Base-by-base conservation (phyloP, 2,888 invertebrate species). In the Oscheius onirici region DNA sequence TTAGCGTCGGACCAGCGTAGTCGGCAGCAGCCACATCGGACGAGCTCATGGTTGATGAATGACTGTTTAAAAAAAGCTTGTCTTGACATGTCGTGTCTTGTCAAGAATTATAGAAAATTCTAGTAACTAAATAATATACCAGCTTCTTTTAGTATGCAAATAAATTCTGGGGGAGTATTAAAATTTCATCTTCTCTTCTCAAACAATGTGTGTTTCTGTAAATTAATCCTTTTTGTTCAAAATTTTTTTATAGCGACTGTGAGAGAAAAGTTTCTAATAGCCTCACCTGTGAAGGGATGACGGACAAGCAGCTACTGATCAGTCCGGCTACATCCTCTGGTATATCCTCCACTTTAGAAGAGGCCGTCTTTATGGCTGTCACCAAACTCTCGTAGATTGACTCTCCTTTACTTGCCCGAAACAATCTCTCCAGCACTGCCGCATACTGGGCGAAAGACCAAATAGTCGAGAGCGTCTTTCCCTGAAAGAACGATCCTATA, bases 391-490 rank as follows among this genome's bases (percentile, higher is more conserved):
- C 28, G 26, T 46, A 63, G 15, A 63, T 49, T 2, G 63, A 63
- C 8, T 46, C 24, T n/a, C 28, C 49, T 2, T 24, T 43, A 43
- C 22, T 28, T 17, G 28, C 26, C 26, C 20, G 22, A 44, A 26
- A 63, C 15, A 52, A 5, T n/a, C 22, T 68, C 43, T 66, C 55
- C 13, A 78, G 54, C 75, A 58, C 46, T 58, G 74, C 51, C 70
- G 71, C 28, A 69, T 72, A 71, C 28, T 71, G 71, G 24, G 46
- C 68, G 66, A 76, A 41, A 60, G 72, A 26, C 82, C 76, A 58
- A 20, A 61, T 40, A 70, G 40, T 63, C 24, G 51, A 52, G 13
- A 71, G 15, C 10, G 41, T 26, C 11, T 41, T 65, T 22, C 66
- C 66, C 71, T 71, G 46, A 60, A 63, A 58, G 11, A 2, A 6